A percentile compares a stretch with the other conserved stretches of the same genome.
Conservation (phyloP, 2,113 vertebrate species). For the Eira barbara region DNA sequence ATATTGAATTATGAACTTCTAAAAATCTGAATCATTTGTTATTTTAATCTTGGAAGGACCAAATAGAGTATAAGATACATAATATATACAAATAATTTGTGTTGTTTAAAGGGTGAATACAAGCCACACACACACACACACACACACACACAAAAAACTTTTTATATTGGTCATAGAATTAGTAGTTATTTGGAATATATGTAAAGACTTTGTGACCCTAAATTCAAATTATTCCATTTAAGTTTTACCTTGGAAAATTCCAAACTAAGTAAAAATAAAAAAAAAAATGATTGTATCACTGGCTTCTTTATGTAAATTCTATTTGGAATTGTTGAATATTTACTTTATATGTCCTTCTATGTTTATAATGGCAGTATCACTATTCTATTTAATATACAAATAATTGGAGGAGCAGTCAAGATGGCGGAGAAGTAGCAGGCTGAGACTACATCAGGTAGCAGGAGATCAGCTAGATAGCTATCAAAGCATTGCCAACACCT, state of each 20-base stretch:
- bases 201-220: not conserved
- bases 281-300: not conserved
- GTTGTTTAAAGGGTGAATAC: not conserved
- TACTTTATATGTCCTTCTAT: not conserved
- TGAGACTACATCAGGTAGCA: no score
- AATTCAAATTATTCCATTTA: slow-evolving; percentile 3
- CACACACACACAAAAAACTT: no score
- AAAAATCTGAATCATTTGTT: not conserved
- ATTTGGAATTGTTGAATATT: not conserved
- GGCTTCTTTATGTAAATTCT: not conserved
- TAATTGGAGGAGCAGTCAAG: not conserved
- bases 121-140: not conserved
- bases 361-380: not conserved
- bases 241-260: not conserved
- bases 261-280: not conserved
- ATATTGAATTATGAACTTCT: not conserved
- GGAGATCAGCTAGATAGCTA: no score
- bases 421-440: no score
- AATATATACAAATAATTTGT: not conserved
- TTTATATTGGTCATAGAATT: not conserved
- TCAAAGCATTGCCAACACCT: no score
- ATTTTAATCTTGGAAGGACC: not conserved
- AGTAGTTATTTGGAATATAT: not conserved
- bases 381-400: not conserved
- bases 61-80: not conserved